Conservation (phyloP, 2,113 vertebrate species). For the Synchiropus splendidus region DNA sequence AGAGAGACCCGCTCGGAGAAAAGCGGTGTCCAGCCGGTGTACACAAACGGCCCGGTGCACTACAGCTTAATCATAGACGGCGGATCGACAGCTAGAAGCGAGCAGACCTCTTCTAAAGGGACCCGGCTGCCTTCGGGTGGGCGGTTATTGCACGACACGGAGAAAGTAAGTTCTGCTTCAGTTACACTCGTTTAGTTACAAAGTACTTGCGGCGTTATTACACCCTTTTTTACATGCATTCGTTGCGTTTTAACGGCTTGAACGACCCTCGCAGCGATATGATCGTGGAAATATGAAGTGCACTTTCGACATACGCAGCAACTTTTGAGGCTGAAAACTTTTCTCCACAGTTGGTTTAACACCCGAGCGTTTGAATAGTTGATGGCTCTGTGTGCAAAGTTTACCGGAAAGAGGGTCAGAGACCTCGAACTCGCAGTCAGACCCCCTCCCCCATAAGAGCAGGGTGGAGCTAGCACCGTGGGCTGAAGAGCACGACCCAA, state of each 20-base stretch:
- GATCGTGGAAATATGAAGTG: neutral
- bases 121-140: conserved; percentile 32
- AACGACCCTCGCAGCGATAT: neutral
- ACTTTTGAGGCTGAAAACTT: neutral
- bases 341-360: neutral
- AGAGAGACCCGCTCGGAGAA: conserved; percentile 38
- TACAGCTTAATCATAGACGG: conserved; percentile 47
- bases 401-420: conserved; percentile 61
- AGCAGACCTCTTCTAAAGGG: conserved; percentile 31
- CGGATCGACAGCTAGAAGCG: conserved; percentile 29
- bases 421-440: conserved; percentile 38
- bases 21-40: conserved; percentile 31
- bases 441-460: conserved; percentile 45
- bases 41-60: conserved; percentile 37
- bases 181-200: neutral
- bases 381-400: conserved; percentile 57
- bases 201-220: too few relatives aligned
- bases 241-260: neutral
- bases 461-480: conserved; percentile 37
- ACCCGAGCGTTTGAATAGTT: too few relatives aligned
- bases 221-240: too few relatives aligned
- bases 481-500: too few relatives aligned
- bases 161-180: conserved; percentile 59
- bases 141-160: conserved; percentile 46
- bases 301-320: neutral